Evolutionary conservation across 2,113 vertebrate species (phyloP).

Genomic region (Ceyx margarethae): DNA sequence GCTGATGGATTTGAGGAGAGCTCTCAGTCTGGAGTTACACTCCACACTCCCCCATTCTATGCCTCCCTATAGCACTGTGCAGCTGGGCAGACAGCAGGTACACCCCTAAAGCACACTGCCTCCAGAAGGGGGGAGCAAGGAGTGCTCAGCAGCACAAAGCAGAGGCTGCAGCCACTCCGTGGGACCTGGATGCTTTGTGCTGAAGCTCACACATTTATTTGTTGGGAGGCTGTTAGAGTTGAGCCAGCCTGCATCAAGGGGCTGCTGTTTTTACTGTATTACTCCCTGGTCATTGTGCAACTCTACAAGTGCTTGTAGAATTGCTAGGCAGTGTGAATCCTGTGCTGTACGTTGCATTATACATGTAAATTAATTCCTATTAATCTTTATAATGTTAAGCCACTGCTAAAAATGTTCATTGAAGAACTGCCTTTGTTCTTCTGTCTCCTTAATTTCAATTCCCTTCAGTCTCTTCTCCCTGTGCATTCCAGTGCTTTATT

Average conservation of each 20-base stretch:
- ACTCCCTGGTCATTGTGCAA: background rate
- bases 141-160: background rate
- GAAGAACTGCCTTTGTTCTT: conserved; percentile 60
- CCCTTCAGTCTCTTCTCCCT: conserved; percentile 52
- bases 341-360: conserved; percentile 49
- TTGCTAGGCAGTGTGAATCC: conserved; percentile 20
- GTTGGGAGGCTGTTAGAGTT: background rate
- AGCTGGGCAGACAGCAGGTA: background rate
- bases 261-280: background rate
- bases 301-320: conserved; percentile 18
- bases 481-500: conserved; percentile 60
- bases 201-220: background rate
- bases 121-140: background rate
- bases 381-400: conserved; percentile 70
- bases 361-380: conserved; percentile 70
- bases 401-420: conserved; percentile 67
- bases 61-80: background rate
- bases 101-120: background rate
- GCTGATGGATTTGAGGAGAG: background rate
- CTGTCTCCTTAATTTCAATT: conserved; percentile 65
- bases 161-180: background rate
- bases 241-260: background rate
- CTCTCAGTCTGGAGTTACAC: background rate
- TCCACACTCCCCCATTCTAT: background rate
- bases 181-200: background rate